Evolutionary conservation across 2,888 invertebrate genomes (phyloP).

Genomic region (Thalpophila matura): DNA sequence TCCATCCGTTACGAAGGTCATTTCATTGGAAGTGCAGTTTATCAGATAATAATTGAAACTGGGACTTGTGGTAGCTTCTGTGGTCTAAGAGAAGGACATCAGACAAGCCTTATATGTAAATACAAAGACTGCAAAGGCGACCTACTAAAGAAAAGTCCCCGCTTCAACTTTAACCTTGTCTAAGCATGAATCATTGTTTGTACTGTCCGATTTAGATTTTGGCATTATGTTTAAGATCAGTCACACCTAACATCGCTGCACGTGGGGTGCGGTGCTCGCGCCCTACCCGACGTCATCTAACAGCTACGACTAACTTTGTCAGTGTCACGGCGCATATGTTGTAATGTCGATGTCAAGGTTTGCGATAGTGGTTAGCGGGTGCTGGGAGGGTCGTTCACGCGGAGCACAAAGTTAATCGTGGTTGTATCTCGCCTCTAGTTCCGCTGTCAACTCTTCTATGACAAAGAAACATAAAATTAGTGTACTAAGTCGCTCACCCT

Average conservation of each 20-base stretch:
- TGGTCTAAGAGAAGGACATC: slow-evolving; percentile 62
- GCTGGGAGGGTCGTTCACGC: slow-evolving; percentile 75
- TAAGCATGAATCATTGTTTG: slow-evolving; percentile 85
- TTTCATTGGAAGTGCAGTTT: slow-evolving; percentile 68
- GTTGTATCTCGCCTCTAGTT: slow-evolving; percentile 74
- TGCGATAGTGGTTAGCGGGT: slow-evolving; percentile 66
- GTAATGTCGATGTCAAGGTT: slow-evolving; percentile 62
- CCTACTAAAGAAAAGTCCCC: slow-evolving; percentile 71
- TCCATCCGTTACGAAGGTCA: slow-evolving; percentile 65
- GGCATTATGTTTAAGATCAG: slow-evolving; percentile 73
- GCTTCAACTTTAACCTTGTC: slow-evolving; percentile 80
- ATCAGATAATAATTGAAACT: slow-evolving; percentile 72
- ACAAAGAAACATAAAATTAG: slow-evolving; percentile 85
- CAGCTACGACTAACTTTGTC: slow-evolving; percentile 86
- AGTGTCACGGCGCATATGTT: slow-evolving; percentile 70
- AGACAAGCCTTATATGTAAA: slow-evolving; percentile 57
- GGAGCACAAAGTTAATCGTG: slow-evolving; percentile 78
- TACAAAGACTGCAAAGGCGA: slow-evolving; percentile 66
- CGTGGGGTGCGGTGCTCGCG: slow-evolving; percentile 75
- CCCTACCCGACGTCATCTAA: slow-evolving; percentile 78
- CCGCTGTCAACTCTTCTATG: slow-evolving; percentile 87
- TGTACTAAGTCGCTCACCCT: slow-evolving; percentile 67
- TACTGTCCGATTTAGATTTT: slow-evolving; percentile 78
- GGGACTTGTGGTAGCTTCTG: slow-evolving; percentile 76
- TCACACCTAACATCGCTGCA: slow-evolving; percentile 82